phyloP scores from a whole-genome alignment of 2,888 invertebrate genomes.

The Agrotis puta region DNA sequence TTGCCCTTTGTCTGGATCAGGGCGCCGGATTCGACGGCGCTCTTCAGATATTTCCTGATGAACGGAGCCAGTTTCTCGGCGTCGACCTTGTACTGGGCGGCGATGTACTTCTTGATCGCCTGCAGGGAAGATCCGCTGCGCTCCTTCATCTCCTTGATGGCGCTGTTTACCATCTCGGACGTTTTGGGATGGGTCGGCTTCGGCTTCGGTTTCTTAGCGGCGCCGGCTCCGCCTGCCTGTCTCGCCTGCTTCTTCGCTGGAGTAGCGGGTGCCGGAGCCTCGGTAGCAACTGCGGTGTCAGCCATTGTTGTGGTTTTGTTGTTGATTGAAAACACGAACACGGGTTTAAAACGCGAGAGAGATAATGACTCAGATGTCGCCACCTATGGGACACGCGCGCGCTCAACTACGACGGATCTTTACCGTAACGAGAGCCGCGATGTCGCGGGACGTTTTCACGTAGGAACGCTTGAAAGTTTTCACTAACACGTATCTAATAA shows the following conservation, averaged over 20 bases:
- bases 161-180: conserved; percentile 90
- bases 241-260: conserved; percentile 73
- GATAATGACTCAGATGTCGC: no score
- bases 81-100: conserved; percentile 91
- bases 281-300: conserved; percentile 73
- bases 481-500: not conserved
- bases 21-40: conserved; percentile 87
- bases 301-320: conserved; percentile 58
- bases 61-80: conserved; percentile 90
- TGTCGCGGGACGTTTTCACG: conserved; percentile 1
- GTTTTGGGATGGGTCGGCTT: conserved; percentile 77
- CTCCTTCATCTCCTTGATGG: conserved; percentile 89
- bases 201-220: conserved; percentile 63
- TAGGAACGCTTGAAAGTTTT: conserved; percentile 3
- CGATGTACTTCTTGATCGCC: conserved; percentile 92
- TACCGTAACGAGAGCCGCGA: not conserved
- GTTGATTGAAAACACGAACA: not conserved
- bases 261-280: conserved; percentile 72
- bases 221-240: conserved; percentile 61
- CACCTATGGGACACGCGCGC: not conserved
- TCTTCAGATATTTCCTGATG: conserved; percentile 88
- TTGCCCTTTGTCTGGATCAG: conserved; percentile 91
- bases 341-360: not conserved
- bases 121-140: conserved; percentile 91
- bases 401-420: no score